Conservation (phyloP, 2,888 invertebrate genomes). For the Campopleginae sp. region DNA sequence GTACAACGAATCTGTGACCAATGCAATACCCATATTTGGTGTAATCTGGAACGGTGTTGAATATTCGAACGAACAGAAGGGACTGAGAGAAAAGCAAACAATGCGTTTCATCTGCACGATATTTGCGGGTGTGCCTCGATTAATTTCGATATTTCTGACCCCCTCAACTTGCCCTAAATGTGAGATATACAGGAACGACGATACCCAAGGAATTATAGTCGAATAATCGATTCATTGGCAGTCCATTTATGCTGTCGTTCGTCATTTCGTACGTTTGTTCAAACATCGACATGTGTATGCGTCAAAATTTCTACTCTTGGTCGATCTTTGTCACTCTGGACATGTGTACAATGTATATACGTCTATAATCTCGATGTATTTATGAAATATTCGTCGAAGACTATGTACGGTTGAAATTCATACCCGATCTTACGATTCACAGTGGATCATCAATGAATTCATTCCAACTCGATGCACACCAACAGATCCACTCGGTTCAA, state of each 20-base stretch:
- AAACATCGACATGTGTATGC: slow-evolving; percentile 18
- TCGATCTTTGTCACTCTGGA: slow-evolving; percentile 21
- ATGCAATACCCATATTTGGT: slow-evolving; percentile 32
- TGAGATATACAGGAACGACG: slow-evolving; percentile 5
- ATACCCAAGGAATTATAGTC: slow-evolving; percentile 32
- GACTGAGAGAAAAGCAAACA: slow-evolving; percentile 32
- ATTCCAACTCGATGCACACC: slow-evolving; percentile 53
- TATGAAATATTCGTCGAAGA: slow-evolving; percentile 24
- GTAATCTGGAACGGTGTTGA: slow-evolving; percentile 11
- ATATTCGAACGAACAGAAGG: slow-evolving; percentile 23
- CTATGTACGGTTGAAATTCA: slow-evolving; percentile 10
- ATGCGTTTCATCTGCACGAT: slow-evolving; percentile 31
- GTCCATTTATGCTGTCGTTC: slow-evolving; percentile 27
- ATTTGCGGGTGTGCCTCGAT: slow-evolving; percentile 21
- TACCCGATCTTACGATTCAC: slow-evolving; percentile 31
- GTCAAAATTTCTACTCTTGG: slow-evolving; percentile 11
- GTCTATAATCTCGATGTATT: background rate
- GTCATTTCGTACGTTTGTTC: slow-evolving; percentile 15
- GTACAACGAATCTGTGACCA: slow-evolving; percentile 15
- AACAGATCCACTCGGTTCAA: slow-evolving; percentile 10
- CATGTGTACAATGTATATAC: background rate
- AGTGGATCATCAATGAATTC: slow-evolving; percentile 51
- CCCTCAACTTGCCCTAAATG: slow-evolving; percentile 26
- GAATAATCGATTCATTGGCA: slow-evolving; percentile 54
- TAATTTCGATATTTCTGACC: slow-evolving; percentile 45